phyloP scores from a whole-genome alignment of 1,140 invertebrate species.

The Aphaenogaster ashmeadi region DNA sequence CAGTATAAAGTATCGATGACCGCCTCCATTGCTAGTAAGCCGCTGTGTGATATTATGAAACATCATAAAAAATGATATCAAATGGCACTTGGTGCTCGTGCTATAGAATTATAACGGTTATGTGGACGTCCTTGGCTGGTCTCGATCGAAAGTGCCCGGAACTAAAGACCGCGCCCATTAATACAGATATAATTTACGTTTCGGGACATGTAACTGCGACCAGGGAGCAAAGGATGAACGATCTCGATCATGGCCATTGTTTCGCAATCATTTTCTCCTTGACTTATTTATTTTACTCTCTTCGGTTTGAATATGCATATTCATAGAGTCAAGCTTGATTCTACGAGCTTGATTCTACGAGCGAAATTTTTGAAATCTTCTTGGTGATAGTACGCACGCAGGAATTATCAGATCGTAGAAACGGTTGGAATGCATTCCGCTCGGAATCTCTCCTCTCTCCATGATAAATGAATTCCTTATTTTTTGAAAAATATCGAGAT shows the following conservation, averaged over 20 bases:
- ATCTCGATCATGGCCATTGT: not conserved
- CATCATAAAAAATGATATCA: not conserved
- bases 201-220: not conserved
- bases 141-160: conserved; percentile 49
- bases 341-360: not conserved
- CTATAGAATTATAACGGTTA: conserved; percentile 39
- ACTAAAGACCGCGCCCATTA: conserved; percentile 59
- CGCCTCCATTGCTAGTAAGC: not conserved
- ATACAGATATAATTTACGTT: not conserved
- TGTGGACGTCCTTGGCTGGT: conserved; percentile 65
- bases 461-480: not conserved
- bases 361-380: not conserved
- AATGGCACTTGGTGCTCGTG: not conserved
- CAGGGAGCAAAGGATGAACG: not conserved
- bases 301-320: not conserved
- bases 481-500: conserved; percentile 5
- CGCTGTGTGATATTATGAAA: not conserved
- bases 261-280: not conserved
- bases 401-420: not conserved
- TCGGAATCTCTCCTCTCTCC: not conserved
- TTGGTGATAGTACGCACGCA: not conserved
- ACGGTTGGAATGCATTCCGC: not conserved
- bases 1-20: not conserved
- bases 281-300: conserved; percentile 11
- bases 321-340: not conserved